A percentile compares a stretch with the other conserved stretches of the same genome.
These are phyloP conservation scores for Porphyrio hochstetteri DNA, from an alignment of 2,113 vertebrate species.

Conservation along the genomic window DNA sequence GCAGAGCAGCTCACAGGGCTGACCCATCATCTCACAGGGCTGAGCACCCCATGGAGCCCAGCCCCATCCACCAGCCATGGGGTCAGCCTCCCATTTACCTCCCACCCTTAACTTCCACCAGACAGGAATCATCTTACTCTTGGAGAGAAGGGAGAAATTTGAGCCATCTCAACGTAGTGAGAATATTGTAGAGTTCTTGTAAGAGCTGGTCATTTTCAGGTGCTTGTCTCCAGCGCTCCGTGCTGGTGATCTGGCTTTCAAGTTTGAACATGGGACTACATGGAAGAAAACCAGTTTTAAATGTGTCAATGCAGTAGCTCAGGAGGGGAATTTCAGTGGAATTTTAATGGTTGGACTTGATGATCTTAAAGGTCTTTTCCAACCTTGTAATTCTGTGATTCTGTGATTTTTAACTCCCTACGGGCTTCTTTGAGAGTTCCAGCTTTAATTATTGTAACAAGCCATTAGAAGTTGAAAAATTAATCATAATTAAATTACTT, in stretches of 20 bases:
- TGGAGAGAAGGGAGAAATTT: background rate
- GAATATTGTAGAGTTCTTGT: background rate
- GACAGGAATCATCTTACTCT: background rate
- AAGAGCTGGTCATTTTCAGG: background rate
- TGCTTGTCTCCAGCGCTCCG: background rate
- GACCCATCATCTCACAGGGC: no score
- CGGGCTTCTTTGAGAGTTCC: background rate
- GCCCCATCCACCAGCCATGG: background rate
- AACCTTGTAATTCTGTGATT: no score
- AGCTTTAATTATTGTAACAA: constrained; percentile 23
- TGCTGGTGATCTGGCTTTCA: background rate
- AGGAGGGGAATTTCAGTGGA: background rate
- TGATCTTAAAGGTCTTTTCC: no score
- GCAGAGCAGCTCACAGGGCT: accelerated
- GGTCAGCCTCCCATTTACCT: background rate
- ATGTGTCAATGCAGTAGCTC: background rate
- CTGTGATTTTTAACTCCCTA: constrained; percentile 7
- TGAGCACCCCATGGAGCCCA: no score
- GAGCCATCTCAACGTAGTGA: background rate
- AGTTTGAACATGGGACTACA: background rate
- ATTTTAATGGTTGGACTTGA: background rate
- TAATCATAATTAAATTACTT: constrained; percentile 36
- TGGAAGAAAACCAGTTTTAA: background rate
- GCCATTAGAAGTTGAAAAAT: constrained; percentile 27
- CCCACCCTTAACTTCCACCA: background rate